Base-by-base conservation (phyloP, 2,888 invertebrate species). In the Limulus polyphemus region DNA sequence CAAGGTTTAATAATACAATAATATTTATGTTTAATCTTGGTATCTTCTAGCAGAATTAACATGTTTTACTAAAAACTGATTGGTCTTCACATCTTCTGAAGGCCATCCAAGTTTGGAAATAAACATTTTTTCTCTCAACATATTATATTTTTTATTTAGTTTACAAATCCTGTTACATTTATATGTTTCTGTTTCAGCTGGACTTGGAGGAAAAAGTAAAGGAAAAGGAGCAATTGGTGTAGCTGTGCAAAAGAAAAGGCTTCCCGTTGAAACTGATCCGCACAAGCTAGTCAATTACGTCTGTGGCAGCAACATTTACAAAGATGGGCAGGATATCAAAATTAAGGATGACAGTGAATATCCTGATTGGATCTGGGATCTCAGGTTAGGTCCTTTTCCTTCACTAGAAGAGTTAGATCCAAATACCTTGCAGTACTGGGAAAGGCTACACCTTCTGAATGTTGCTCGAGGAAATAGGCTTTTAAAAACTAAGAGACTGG, bases 281-380 rank as follows among this genome's bases (percentile, higher is more conserved):
- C 77, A 83, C 46, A 87, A 83, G 74, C 79, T 97, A 47, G 82
- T 87, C 0, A 84, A 79, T 61, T 85, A 82, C 73, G 85, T 88
- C 11, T 94, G 94, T 71, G 95, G 95, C 2, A 86, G 87, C 62
- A 93, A 95, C 75, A 85, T 90, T 60, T 80, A 82, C 64, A 83
- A 83, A 73, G 85, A 86, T 13, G 79, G 91, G 0, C 83, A 88
- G 74, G 92, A 94, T 73, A 79, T 93, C 0, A 82, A 87, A 68
- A 65, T 80, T 16, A 85, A 84, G 74, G 81, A 84, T 0, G 87
- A 90, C 73, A 80, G 79, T 32, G 90, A 92, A 74, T 97, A 97
- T 77, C 97, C 95, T 0, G 85, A 86, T 1, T 97, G 95, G 95
- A 78, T 97, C 64, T 95, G 93, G 94, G 78, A 73, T 3, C 73